phyloP scores from a whole-genome alignment of 1,140 invertebrate genomes.

The Bicyclus anynana region DNA sequence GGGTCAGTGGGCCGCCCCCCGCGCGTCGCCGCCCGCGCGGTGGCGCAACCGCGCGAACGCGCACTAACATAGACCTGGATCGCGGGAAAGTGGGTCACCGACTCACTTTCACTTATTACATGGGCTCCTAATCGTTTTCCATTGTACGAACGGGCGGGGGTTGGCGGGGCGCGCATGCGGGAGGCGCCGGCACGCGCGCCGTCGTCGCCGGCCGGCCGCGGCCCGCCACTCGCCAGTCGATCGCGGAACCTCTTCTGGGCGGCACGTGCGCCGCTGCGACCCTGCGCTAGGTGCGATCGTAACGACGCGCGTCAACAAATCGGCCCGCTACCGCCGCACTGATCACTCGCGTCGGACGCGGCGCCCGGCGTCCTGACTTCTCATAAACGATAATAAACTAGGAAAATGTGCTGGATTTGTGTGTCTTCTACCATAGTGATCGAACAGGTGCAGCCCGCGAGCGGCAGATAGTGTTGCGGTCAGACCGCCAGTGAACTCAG shows the following conservation, averaged over 20 bases:
- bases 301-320: conserved; percentile 58
- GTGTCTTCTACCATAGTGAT: conserved; percentile 62
- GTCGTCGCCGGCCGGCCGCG: conserved; percentile 60
- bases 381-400: conserved; percentile 10
- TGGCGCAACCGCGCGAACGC: conserved; percentile 72
- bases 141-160: conserved; percentile 77
- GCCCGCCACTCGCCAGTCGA: conserved; percentile 65
- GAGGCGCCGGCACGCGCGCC: conserved; percentile 71
- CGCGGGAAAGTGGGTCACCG: conserved; percentile 82
- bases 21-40: conserved; percentile 65
- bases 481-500: conserved; percentile 73
- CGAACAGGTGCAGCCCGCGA: conserved; percentile 69
- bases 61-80: conserved; percentile 83
- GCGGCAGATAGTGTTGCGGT: conserved; percentile 74
- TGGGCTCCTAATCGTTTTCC: conserved; percentile 81
- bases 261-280: conserved; percentile 53
- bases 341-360: conserved; percentile 34
- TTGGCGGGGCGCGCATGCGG: conserved; percentile 76
- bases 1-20: conserved; percentile 82
- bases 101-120: conserved; percentile 84
- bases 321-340: conserved; percentile 38
- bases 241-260: conserved; percentile 62
- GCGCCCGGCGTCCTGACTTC: conserved; percentile 34
- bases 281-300: conserved; percentile 51
- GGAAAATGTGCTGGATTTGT: conserved; percentile 71